These are phyloP conservation scores for Platalea minor DNA, from an alignment of 2,797 vertebrate genomes.

Conservation along the genomic window DNA sequence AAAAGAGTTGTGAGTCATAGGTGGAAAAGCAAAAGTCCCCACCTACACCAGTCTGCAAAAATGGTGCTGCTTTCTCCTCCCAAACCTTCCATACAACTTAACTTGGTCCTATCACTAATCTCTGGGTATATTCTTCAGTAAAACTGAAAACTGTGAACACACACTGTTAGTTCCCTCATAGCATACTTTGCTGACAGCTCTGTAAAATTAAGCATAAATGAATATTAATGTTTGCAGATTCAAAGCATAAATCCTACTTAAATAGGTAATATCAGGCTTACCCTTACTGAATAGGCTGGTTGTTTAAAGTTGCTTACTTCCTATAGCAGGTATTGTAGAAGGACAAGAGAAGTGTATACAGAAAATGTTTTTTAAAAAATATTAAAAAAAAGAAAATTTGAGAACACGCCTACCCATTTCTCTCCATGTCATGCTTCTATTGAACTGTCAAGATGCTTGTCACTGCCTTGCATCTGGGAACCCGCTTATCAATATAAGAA, in stretches of 20 bases:
- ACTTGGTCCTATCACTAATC: not conserved
- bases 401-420: not conserved
- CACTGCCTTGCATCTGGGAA: not conserved
- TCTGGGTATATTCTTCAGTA: not conserved
- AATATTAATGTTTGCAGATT: not conserved
- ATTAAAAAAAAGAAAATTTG: not conserved
- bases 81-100: not conserved
- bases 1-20: not conserved
- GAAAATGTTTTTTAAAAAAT: not conserved
- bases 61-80: not conserved
- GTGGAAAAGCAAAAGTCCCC: not conserved
- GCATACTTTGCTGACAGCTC: not conserved
- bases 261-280: not conserved
- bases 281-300: not conserved
- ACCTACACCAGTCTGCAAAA: not conserved
- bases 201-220: not conserved
- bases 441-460: not conserved
- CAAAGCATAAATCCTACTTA: not conserved
- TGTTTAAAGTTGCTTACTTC: not conserved
- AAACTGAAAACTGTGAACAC: not conserved
- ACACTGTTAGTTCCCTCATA: not conserved
- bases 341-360: fast-evolving
- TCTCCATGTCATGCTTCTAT: not conserved
- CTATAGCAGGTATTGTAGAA: not conserved
- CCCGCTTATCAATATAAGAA: not conserved